Evolutionary conservation across 2,113 vertebrate genomes (phyloP).

Genomic region (Calyptomena viridis): DNA sequence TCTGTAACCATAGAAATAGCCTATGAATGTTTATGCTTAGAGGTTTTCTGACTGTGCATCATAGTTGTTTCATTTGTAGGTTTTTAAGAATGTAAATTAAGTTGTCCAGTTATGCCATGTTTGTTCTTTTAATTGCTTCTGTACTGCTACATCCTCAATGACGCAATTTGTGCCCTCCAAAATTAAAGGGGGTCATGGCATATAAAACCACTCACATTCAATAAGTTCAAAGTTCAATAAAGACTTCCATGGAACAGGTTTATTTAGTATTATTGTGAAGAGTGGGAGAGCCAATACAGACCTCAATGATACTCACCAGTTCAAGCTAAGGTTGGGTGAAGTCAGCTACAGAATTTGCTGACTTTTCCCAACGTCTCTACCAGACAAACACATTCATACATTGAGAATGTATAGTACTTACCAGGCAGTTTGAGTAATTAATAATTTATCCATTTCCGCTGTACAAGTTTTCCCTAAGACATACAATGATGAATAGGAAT

Average conservation of each 20-base stretch:
- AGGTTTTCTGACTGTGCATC: background rate
- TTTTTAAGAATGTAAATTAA: slow-evolving; percentile 49
- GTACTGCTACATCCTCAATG: background rate
- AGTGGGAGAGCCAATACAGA: background rate
- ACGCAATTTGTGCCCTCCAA: background rate
- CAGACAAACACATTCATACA: background rate
- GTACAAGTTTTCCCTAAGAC: background rate
- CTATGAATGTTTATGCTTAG: background rate
- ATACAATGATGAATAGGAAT: background rate
- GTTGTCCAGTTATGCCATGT: slow-evolving; percentile 29
- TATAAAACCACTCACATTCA: background rate
- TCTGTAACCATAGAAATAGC: background rate
- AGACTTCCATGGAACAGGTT: background rate
- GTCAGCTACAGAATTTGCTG: background rate
- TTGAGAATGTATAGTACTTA: background rate
- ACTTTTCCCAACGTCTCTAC: background rate
- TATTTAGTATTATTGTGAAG: background rate
- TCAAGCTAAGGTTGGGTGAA: background rate
- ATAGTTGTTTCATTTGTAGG: slow-evolving; percentile 8
- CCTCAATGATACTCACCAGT: background rate
- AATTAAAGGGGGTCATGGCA: background rate
- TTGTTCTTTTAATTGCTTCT: slow-evolving; percentile 65
- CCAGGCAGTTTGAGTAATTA: background rate
- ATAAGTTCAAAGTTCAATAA: background rate
- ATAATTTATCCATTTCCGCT: background rate